Evolutionary conservation across 2,888 invertebrate species (phyloP).

Genomic region (Coelinius sp.): DNA sequence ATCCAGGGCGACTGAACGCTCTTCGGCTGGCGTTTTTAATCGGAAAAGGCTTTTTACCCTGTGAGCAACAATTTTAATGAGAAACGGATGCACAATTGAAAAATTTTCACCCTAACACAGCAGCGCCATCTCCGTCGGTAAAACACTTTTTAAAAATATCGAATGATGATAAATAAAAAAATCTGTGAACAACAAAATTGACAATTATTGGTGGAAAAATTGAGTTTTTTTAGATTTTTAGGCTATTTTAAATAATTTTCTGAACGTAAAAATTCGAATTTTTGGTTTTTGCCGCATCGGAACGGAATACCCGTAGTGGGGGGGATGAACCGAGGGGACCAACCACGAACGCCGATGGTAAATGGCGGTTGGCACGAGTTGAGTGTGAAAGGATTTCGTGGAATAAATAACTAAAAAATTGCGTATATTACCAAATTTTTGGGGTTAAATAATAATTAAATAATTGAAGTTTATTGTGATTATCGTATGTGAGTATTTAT

Average conservation of each 20-base stretch:
- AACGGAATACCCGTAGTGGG: too few species aligned
- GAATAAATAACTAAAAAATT: background rate
- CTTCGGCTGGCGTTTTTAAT: slow-evolving; percentile 42
- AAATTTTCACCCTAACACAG: background rate
- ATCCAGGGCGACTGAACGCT: slow-evolving; percentile 43
- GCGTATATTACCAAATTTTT: background rate
- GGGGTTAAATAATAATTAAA: background rate
- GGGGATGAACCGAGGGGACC: too few species aligned
- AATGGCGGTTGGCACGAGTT: background rate
- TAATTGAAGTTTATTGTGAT: background rate
- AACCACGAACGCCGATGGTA: background rate
- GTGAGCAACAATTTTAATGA: slow-evolving; percentile 8
- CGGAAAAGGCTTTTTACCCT: slow-evolving; percentile 44
- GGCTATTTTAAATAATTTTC: too few species aligned
- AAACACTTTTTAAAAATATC: too few species aligned
- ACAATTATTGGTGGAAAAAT: too few species aligned
- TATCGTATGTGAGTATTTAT: background rate
- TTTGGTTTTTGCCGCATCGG: too few species aligned
- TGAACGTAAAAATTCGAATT: too few species aligned
- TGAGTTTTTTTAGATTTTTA: too few species aligned
- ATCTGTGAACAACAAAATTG: too few species aligned
- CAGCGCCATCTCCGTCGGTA: too few species aligned
- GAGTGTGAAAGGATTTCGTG: background rate
- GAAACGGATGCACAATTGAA: background rate
- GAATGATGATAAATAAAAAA: too few species aligned